Base-by-base conservation (phyloP, 2,113 vertebrate species). In the Phylloscopus whistleri region DNA sequence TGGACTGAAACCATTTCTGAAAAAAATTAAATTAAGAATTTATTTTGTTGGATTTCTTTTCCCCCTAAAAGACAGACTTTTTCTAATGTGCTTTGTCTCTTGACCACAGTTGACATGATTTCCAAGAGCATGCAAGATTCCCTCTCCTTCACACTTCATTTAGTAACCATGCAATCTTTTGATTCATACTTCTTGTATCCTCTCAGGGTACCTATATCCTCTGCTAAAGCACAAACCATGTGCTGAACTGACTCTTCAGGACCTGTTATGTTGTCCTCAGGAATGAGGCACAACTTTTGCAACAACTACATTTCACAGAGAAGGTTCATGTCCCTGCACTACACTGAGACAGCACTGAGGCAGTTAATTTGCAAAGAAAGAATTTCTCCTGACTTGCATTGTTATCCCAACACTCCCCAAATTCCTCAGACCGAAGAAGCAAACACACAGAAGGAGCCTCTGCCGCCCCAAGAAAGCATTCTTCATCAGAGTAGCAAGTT, bases 401-500 rank as follows among this genome's bases (percentile, higher is more conserved):
- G 91, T 96, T 96, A 86, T 95, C 89, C 77, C 76, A 92, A 55
- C 93, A 92, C 96, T 95, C 95, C 95, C 82, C 89, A 79, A 76
- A 96, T 96, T 97, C 96, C 91, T 94, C 75, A 89, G 70, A 60
- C 39, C 30, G 63, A 87, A 75, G 84, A 72, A 60, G 89, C 66
- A 82, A 77, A 78, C 53, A 88, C 16, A 70, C 14, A 77, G 75
- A 59, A 81, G 51, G 88, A 92, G 68, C 64, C 83, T 95, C 94
- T 81, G 86, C 95, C 0, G 35, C 80, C 93, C 89, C 85, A 81
- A 87, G 77, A 84, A 87, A 79, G 73, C 85, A 58, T 94, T 93
- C 90, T 67, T 89, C 94, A 85, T 68, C 92, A 35, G 95, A 96
- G 93, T 95, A 96, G 94, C 94, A 91, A 95, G 87, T 95, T 97